Conservation (phyloP, 2,797 vertebrate genomes). For the Crenichthys baileyi region DNA sequence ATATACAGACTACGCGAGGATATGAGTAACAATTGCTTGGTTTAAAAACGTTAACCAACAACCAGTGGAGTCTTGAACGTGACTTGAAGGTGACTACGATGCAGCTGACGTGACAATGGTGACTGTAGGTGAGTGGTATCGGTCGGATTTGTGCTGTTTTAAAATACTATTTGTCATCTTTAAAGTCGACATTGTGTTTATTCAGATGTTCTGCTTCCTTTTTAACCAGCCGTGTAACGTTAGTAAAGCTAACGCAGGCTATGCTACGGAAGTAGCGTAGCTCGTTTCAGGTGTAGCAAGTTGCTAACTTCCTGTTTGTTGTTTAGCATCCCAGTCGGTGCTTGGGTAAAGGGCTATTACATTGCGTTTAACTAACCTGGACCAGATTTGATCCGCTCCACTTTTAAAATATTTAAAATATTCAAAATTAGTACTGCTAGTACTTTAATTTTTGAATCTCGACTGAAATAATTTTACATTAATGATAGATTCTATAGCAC, state of each 20-base stretch:
- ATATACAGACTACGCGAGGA: neutral
- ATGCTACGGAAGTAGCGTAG: conserved; percentile 55
- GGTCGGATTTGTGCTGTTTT: neutral
- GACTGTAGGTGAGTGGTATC: conserved; percentile 65
- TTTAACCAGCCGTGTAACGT: neutral
- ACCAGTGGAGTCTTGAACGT: conserved; percentile 44
- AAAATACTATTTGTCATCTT: neutral
- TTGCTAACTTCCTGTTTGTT: neutral
- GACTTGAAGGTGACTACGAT: neutral
- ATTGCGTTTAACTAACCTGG: neutral
- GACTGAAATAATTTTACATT: neutral
- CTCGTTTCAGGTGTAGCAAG: neutral
- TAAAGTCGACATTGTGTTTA: neutral
- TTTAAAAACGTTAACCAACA: neutral
- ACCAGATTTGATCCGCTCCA: neutral
- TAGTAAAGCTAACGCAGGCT: neutral
- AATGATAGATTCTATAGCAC: neutral
- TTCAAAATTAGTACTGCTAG: neutral
- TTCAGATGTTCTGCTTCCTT: neutral
- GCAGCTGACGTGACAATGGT: conserved; percentile 60
- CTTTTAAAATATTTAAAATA: neutral
- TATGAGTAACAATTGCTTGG: accelerated
- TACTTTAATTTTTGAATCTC: neutral
- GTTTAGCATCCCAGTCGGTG: neutral
- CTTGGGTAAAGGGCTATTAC: neutral